These are phyloP conservation scores for Semnornis frantzii DNA, from an alignment of 2,113 vertebrate genomes.

Conservation along the genomic window DNA sequence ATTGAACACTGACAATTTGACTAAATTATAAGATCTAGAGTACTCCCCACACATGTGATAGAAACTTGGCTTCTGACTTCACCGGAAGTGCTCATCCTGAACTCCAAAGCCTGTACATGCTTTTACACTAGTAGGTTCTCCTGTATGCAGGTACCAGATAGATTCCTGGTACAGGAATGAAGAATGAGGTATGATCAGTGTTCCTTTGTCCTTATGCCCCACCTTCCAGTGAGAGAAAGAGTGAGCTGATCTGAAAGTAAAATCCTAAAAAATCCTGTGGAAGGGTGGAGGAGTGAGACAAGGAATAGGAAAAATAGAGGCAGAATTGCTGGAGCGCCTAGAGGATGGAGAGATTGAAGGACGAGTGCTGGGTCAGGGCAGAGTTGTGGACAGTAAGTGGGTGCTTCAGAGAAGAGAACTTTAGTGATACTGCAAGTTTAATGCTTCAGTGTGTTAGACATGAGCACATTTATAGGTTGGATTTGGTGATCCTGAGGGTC, in stretches of 20 bases:
- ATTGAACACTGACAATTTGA: background rate
- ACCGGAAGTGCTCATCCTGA: conserved; percentile 2
- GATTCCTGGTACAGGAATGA: background rate
- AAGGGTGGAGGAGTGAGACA: too few relatives aligned
- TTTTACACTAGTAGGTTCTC: background rate
- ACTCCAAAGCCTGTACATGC: background rate
- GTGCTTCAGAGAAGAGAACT: background rate
- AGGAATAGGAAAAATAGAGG: background rate
- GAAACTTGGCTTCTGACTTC: conserved; percentile 51
- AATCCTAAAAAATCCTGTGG: background rate
- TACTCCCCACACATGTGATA: conserved; percentile 44
- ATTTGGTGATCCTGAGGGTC: too few relatives aligned
- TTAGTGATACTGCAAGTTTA: background rate
- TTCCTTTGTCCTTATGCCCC: background rate
- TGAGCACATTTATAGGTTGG: background rate
- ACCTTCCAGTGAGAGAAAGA: background rate
- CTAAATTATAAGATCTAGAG: conserved; percentile 2
- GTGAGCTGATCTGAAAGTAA: background rate
- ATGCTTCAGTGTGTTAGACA: background rate
- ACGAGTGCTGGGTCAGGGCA: background rate
- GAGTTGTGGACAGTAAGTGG: background rate
- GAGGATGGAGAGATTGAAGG: background rate
- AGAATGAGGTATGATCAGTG: background rate
- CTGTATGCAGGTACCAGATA: background rate
- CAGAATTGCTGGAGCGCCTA: background rate